Conservation (phyloP, 35 echinoderm and acorn worm genomes). For the Stichopus chloronotus region DNA sequence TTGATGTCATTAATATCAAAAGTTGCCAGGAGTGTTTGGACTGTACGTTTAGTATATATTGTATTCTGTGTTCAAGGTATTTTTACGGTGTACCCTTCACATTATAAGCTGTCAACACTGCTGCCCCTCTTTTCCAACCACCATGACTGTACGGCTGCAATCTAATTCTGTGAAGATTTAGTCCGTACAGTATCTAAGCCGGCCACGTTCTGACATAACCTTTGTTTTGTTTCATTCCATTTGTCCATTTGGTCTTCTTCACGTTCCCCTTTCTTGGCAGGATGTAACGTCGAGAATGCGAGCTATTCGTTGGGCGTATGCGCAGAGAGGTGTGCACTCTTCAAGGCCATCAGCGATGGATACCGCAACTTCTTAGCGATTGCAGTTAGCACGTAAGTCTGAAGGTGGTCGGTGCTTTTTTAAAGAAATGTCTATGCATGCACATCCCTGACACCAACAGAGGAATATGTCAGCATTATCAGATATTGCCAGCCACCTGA, state of each 20-base stretch:
- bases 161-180: too few relatives aligned
- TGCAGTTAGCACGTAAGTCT: conserved; percentile 80
- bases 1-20: too few relatives aligned
- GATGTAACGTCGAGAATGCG: conserved; percentile 99
- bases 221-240: neutral
- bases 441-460: neutral
- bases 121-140: too few relatives aligned
- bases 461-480: neutral
- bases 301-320: conserved; percentile 80
- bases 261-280: conserved; percentile 31
- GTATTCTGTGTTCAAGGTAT: too few relatives aligned
- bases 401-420: neutral
- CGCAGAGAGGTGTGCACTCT: conserved; percentile 93
- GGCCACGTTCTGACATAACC: too few relatives aligned
- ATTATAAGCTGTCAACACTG: too few relatives aligned
- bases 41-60: too few relatives aligned
- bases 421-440: neutral
- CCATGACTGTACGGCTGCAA: too few relatives aligned
- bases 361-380: conserved; percentile 76
- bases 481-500: neutral
- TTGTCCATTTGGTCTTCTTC: neutral
- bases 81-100: too few relatives aligned
- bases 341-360: conserved; percentile 90
- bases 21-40: too few relatives aligned
- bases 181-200: too few relatives aligned